Base-by-base conservation (phyloP, 2,797 vertebrate genomes). In the Gymnothorax javanicus region DNA sequence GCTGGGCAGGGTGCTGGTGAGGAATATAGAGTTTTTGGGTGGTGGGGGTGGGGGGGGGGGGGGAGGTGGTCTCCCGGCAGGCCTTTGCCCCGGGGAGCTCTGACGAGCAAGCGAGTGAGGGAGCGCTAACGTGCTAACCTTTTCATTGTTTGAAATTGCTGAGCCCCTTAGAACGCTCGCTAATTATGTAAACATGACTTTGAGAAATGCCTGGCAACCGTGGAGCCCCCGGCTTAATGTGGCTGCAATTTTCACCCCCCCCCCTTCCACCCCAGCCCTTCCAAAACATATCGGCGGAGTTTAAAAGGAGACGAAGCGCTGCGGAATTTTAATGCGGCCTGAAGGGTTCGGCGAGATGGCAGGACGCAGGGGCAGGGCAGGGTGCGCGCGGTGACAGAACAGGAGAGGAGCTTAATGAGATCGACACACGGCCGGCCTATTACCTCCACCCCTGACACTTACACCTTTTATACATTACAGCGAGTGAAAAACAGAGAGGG, bases 151-250 rank as follows among this genome's bases (percentile, higher is more conserved):
- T 90, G 90, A 92, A 93, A 92, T 87, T 92, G 86, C 91, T 94
- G 94, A 94, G 94, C 93, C 73, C 86, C 91, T 95, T 93, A 89
- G 91, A 90, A 91, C 93, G 88, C 93, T 94, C 89, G 91, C 93
- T 94, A 96, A 95, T 94, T 94, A 94, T 94, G 94, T 95, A 96
- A 97, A 96, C 94, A 95, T 91, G 94, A 95, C 94, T 93, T 95
- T 94, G 93, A 95, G 94, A 95, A 95, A 96, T 94, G 94, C 94
- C 92, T 93, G 92, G 94, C 91, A 91, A 93, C 90, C 91, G 91
- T 91, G 93, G 90, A 92, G 90, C 90, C 92, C 90, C 59, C 90
- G 93, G 93, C 93, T 91, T 54, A 93, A 91, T 90, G 89, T 91
- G 93, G 89, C 84, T 91, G 92, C 90, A 90, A 92, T 95, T 95